A percentile compares a stretch with the other conserved stretches of the same genome.
Conservation (phyloP, 2,797 vertebrate species). For the Tinamus major region DNA sequence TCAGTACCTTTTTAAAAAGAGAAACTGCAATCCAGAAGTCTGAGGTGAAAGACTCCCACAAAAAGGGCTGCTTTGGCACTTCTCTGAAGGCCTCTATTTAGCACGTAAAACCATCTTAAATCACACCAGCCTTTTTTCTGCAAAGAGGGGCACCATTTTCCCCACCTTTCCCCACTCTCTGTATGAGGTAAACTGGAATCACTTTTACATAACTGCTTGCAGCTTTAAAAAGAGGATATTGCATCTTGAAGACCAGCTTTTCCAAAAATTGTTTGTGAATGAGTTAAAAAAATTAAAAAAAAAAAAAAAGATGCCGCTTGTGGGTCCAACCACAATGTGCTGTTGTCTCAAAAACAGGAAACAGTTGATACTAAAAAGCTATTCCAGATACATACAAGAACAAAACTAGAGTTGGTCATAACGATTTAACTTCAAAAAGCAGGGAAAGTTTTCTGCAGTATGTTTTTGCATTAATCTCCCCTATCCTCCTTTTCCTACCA, state of each 20-base stretch:
- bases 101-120: conserved; percentile 39
- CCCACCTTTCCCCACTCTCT: conserved; percentile 37
- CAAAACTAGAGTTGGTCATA: conserved; percentile 69
- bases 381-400: conserved; percentile 77
- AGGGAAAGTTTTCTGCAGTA: conserved; percentile 1
- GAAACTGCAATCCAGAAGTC: conserved; percentile 54
- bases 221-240: conserved; percentile 62
- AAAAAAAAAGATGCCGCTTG: conserved; percentile 20
- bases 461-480: conserved; percentile 2
- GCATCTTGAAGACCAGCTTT: conserved; percentile 71
- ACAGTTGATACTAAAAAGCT: conserved; percentile 77
- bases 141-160: conserved; percentile 3
- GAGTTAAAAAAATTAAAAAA: conserved; percentile 29
- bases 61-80: conserved; percentile 50
- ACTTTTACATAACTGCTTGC: conserved; percentile 55
- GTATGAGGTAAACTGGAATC: conserved; percentile 68
- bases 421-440: conserved; percentile 40
- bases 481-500: conserved; percentile 7
- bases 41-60: conserved; percentile 58
- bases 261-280: conserved; percentile 48
- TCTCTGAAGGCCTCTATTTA: conserved; percentile 75
- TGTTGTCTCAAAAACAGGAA: conserved; percentile 74
- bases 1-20: conserved; percentile 73
- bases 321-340: conserved; percentile 63
- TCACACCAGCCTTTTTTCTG: conserved; percentile 30